Evolutionary conservation across 2,113 vertebrate genomes (phyloP).

Genomic region (Hippopotamus amphibius): DNA sequence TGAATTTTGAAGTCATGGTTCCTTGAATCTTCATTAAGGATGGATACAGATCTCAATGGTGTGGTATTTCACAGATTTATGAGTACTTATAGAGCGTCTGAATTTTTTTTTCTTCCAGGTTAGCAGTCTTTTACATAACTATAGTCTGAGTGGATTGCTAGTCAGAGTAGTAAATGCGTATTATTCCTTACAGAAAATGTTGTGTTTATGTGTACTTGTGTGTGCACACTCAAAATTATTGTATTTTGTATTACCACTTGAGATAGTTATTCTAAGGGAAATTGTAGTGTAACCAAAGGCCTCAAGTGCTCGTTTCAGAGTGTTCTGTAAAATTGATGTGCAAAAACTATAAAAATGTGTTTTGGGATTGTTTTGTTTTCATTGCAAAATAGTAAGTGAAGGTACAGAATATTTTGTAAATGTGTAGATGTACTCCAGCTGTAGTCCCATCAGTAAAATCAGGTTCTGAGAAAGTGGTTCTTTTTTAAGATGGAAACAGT

Average conservation of each 20-base stretch:
- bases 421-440: neutral
- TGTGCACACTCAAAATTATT: neutral
- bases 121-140: neutral
- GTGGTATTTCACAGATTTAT: neutral
- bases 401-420: neutral
- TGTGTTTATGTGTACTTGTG: neutral
- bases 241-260: neutral
- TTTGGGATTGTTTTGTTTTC: conserved; percentile 44
- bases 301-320: conserved; percentile 34
- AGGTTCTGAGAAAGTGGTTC: neutral
- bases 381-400: conserved; percentile 21
- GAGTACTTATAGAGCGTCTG: neutral
- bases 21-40: neutral
- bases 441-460: neutral
- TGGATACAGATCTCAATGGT: neutral
- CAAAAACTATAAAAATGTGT: neutral
- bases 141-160: neutral
- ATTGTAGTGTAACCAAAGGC: conserved; percentile 9
- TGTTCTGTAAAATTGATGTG: neutral
- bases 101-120: conserved; percentile 56
- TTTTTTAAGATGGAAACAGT: conserved; percentile 1
- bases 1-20: neutral
- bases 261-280: conserved; percentile 13
- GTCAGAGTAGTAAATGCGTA: conserved; percentile 42
- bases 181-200: neutral